Evolutionary conservation across 1,140 invertebrate genomes (phyloP), one percentile per base, ranked within the genome.

Genomic region (Drosophila hydei): DNA sequence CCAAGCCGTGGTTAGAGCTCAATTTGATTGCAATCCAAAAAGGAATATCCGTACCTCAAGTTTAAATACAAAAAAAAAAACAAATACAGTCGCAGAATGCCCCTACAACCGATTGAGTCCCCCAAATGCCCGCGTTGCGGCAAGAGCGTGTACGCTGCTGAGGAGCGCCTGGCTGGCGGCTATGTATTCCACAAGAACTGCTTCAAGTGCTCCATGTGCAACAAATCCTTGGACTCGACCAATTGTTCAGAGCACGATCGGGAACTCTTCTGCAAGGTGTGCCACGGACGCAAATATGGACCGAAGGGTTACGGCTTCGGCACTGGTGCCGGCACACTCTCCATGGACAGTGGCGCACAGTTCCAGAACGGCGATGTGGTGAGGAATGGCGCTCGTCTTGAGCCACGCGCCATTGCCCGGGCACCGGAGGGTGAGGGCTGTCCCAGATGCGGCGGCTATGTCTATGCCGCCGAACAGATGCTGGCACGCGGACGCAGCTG

Each of bases 241-340:
- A 99, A 98, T 93, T 97, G 96, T 92, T 94, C 97, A 87, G 97
- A 98, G 93, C 98, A 99, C 94, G 98, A 99, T 90, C 96, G 96
- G 81, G 96, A 98, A 92, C 94, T 99, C 55, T 99, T 94, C 95
- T 99, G 99, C 95, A 99, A 99, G 93, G 94, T 95, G 81, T 99
- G 99, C 94, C 98, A 99, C 92, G 98, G 95, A 69, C 95, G 98
- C 75, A 99, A 99, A 94, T 99, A 96, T 93, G 91, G 99, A 88
- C 98, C 98, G 78, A 99, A 99, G 93, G 98, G 96, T 80, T 99
- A 99, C 92, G 99, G 99, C 77, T 99, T 99, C 92, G 99, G 99
- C 75, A 96, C 97, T 91, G 99, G 99, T 81, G 98, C 98, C 87
- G 99, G 98, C 72, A 97, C 97, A 90, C 94, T 99, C 65, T 98